Percentiles rank a stretch among this genome's conserved stretches.
phyloP scores from a whole-genome alignment of 2,797 vertebrate species.

The Gila robusta region DNA sequence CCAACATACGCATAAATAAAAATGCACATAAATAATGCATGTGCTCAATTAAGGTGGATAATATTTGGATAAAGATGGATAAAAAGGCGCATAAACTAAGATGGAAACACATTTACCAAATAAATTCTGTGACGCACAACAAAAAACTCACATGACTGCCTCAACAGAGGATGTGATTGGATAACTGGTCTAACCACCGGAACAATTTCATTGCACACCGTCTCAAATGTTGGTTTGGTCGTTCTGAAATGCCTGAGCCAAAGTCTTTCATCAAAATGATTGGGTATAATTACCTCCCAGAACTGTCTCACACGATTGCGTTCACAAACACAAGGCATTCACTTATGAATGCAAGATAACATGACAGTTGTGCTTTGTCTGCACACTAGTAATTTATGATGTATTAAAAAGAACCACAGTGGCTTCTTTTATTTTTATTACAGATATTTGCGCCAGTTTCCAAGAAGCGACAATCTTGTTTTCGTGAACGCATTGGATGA shows the following conservation, averaged over 20 bases:
- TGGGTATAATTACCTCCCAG: background rate
- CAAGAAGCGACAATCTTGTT: background rate
- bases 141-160: background rate
- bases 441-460: background rate
- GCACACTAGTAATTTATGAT: background rate
- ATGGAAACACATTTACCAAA: background rate
- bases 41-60: background rate
- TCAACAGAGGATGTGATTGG: background rate
- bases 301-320: background rate
- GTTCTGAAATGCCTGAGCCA: background rate
- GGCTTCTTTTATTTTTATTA: background rate
- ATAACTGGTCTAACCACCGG: background rate
- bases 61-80: background rate
- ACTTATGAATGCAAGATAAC: background rate
- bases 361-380: background rate
- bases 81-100: too few species aligned
- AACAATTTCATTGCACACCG: background rate
- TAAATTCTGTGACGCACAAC: background rate
- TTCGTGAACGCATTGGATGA: background rate
- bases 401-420: background rate
- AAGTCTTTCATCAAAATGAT: background rate
- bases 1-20: background rate
- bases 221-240: background rate
- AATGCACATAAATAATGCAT: background rate
- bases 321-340: background rate